phyloP scores from a whole-genome alignment of 2,797 vertebrate species.

The Anabas testudineus region DNA sequence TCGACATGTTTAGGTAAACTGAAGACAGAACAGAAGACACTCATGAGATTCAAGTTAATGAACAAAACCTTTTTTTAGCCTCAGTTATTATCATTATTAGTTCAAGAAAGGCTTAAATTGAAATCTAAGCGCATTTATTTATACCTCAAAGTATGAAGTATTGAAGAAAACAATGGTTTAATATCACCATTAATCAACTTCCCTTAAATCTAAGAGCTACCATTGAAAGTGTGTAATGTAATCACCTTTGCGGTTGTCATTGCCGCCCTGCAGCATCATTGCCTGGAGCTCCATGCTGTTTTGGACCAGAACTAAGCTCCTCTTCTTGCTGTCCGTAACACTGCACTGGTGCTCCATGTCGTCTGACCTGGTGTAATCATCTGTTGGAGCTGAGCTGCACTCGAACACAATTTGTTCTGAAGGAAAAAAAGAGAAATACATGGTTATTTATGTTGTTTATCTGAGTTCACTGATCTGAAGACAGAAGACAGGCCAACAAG shows the following conservation, averaged over 20 bases:
- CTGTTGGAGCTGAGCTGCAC: fast-evolving
- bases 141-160: too few species aligned
- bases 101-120: too few species aligned
- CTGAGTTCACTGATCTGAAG: too few species aligned
- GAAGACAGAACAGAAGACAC: constrained; percentile 32
- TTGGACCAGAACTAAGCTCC: constrained; percentile 41
- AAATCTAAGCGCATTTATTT: too few species aligned
- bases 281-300: constrained; percentile 75
- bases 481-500: too few species aligned
- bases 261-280: constrained; percentile 73
- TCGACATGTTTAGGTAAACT: constrained; percentile 77
- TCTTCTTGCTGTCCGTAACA: constrained; percentile 67
- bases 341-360: constrained; percentile 43
- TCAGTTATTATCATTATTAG: neutral
- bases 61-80: neutral
- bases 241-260: constrained; percentile 62
- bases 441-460: neutral
- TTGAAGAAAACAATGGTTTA: too few species aligned
- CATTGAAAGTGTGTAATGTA: neutral
- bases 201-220: neutral
- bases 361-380: constrained; percentile 27
- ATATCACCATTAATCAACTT: neutral
- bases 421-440: neutral
- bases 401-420: constrained; percentile 53
- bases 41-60: neutral